These are phyloP conservation scores for Dynastes hyllus DNA, from an alignment of 2,888 invertebrate species.

Conservation along the genomic window DNA sequence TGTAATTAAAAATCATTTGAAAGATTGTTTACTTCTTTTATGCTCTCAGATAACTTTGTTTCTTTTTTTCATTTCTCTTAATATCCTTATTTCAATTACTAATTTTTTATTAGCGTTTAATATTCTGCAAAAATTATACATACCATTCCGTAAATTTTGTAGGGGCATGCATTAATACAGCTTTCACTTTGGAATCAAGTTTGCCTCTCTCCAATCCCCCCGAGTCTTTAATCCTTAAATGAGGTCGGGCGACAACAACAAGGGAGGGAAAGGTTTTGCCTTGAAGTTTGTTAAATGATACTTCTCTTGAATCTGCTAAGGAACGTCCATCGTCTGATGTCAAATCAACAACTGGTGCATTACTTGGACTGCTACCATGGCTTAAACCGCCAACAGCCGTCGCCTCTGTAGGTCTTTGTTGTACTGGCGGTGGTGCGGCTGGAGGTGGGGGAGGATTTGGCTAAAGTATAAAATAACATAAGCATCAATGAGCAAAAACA, in stretches of 20 bases:
- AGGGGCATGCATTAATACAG: constrained; percentile 85
- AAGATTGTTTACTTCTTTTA: too few relatives aligned
- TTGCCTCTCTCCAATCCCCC: constrained; percentile 75
- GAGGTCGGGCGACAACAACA: constrained; percentile 88
- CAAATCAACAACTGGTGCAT: constrained; percentile 75
- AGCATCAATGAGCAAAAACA: too few relatives aligned
- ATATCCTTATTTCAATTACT: too few relatives aligned
- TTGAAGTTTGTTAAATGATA: constrained; percentile 84
- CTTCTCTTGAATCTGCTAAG: constrained; percentile 80
- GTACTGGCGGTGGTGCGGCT: constrained; percentile 37
- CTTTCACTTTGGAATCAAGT: constrained; percentile 87
- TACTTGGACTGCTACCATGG: constrained; percentile 70
- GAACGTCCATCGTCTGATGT: constrained; percentile 77
- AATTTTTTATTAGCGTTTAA: too few relatives aligned
- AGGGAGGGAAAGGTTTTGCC: constrained; percentile 91
- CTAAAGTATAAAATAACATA: background rate
- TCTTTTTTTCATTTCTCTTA: too few relatives aligned
- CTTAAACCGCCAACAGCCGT: constrained; percentile 83
- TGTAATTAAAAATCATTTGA: too few relatives aligned
- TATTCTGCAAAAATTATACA: constrained; percentile 37
- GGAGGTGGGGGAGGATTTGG: constrained; percentile 43
- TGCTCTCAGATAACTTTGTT: too few relatives aligned
- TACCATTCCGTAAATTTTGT: constrained; percentile 91
- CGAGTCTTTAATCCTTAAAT: constrained; percentile 81
- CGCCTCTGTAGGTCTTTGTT: constrained; percentile 80